Evolutionary conservation across 2,888 invertebrate species (phyloP).

Genomic region (Oxycera nigricornis): DNA sequence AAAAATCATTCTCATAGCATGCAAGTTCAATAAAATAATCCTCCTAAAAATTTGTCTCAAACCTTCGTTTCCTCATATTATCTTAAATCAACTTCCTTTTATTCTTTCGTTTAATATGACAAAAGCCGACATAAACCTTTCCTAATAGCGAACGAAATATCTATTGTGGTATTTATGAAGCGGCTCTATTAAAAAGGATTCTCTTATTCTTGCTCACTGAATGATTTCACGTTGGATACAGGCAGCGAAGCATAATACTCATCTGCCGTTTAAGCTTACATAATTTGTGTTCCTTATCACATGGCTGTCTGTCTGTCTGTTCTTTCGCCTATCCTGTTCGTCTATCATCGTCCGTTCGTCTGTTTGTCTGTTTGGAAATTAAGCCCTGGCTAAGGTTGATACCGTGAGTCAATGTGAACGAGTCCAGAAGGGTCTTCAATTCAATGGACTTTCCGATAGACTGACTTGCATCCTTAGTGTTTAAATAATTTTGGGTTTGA

Average conservation of each 20-base stretch:
- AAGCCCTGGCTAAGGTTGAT: neutral
- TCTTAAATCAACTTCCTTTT: neutral
- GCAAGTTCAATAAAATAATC: too few relatives aligned
- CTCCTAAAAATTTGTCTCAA: neutral
- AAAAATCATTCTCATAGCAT: too few relatives aligned
- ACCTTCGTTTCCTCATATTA: neutral
- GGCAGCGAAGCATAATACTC: neutral
- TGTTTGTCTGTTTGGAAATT: neutral
- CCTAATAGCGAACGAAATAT: neutral
- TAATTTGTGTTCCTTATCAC: neutral
- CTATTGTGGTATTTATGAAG: neutral
- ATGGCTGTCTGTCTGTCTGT: too few relatives aligned
- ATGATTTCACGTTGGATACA: neutral
- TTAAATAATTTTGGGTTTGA: neutral
- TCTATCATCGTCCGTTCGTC: neutral
- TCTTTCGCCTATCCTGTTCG: neutral
- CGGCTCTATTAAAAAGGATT: neutral
- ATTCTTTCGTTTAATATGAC: neutral
- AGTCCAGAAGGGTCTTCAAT: neutral
- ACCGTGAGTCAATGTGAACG: too few relatives aligned
- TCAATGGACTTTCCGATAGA: neutral
- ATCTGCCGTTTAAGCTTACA: neutral
- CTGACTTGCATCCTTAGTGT: neutral
- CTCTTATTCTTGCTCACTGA: constrained; percentile 1
- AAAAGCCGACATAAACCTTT: neutral